These are phyloP conservation scores for Pinctada fucata DNA, from an alignment of 2,888 invertebrate genomes.

Conservation along the genomic window DNA sequence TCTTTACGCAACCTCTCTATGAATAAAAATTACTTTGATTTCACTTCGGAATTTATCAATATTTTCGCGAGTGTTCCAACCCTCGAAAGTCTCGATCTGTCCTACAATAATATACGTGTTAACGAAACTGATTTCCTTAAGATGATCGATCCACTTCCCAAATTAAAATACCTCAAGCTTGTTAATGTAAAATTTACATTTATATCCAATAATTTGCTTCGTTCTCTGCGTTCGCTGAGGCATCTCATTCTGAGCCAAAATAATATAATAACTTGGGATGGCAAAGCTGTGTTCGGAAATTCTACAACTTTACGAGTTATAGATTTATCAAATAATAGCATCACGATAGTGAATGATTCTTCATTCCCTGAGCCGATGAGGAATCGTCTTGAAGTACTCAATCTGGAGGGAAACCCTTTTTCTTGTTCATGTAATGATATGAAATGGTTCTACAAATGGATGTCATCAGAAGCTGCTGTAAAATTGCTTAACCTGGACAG, in stretches of 20 bases:
- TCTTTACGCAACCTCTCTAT: conserved; percentile 12
- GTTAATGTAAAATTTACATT: background rate
- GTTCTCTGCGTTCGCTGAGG: background rate
- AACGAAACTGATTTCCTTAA: background rate
- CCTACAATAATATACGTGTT: conserved; percentile 9
- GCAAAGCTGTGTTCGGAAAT: background rate
- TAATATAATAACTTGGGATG: background rate
- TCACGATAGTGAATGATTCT: background rate
- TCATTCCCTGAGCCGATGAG: background rate
- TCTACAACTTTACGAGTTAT: background rate
- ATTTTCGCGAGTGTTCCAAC: background rate
- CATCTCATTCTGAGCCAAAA: background rate
- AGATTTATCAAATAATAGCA: background rate
- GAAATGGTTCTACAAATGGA: background rate
- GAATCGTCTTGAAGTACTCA: background rate
- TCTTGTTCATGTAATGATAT: background rate
- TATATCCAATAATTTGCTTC: no score
- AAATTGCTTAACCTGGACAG: background rate
- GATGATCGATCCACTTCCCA: conserved; percentile 16
- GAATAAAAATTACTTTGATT: background rate
- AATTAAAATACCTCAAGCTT: conserved; percentile 6
- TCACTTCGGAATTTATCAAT: background rate
- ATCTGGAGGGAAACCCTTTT: background rate
- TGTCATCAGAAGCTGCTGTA: background rate
- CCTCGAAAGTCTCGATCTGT: conserved; percentile 6